Conservation (phyloP, 2,113 vertebrate species). For the Larimichthys crocea region DNA sequence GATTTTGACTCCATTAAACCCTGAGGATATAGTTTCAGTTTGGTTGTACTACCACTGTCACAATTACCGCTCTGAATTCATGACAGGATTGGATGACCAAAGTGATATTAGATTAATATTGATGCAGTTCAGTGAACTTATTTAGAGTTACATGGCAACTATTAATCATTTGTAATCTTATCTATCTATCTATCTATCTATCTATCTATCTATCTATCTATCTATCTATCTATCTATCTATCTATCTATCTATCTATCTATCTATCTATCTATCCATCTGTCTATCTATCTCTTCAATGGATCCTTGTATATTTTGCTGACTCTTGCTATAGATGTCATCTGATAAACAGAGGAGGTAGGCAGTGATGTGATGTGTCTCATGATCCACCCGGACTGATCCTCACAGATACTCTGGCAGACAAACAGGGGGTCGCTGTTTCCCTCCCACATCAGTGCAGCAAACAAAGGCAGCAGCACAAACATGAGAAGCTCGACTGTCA, state of each 20-base stretch:
- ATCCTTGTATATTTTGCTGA: neutral
- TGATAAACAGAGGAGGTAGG: conserved; percentile 35
- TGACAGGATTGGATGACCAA: conserved; percentile 11
- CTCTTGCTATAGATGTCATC: neutral
- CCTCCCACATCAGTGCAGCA: conserved; percentile 62
- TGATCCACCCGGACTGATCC: conserved; percentile 56
- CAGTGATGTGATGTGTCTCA: conserved; percentile 61
- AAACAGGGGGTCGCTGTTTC: conserved; percentile 71
- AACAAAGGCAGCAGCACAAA: conserved; percentile 66
- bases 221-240: conserved; percentile 25
- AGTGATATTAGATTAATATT: conserved; percentile 35
- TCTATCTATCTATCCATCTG: conserved; percentile 15
- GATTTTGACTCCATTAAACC: conserved; percentile 55
- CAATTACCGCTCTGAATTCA: conserved; percentile 49
- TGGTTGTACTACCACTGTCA: conserved; percentile 20
- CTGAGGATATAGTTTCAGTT: conserved; percentile 56
- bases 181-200: conserved; percentile 8
- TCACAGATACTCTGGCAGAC: conserved; percentile 41
- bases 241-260: conserved; percentile 10
- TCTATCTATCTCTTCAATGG: conserved; percentile 1
- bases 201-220: conserved; percentile 24
- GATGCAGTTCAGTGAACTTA: conserved; percentile 27
- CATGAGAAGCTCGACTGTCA: conserved; percentile 60
- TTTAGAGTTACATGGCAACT: conserved; percentile 25
- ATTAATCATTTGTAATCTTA: conserved; percentile 23